Evolutionary conservation across 2,888 invertebrate genomes (phyloP).

Genomic region (Sycophila texana): DNA sequence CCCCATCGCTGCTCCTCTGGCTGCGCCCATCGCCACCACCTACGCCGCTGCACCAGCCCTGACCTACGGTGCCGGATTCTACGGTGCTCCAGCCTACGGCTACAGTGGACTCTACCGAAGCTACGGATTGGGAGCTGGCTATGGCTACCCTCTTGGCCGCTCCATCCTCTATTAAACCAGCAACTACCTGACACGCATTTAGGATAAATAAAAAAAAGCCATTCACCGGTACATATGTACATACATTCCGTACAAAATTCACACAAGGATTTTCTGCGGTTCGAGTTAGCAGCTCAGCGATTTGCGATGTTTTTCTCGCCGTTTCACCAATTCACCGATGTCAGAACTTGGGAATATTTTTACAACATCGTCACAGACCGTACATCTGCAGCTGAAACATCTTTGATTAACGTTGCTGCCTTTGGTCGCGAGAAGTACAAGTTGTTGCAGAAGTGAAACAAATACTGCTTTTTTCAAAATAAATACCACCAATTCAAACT

Average conservation of each 20-base stretch:
- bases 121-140: background rate
- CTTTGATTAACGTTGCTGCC: no score
- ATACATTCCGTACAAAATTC: background rate
- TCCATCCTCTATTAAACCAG: background rate
- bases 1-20: background rate
- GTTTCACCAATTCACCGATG: no score
- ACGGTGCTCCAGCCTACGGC: conserved; percentile 10
- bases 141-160: background rate
- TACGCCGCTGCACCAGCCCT: background rate
- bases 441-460: no score
- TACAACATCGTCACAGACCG: no score
- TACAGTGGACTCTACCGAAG: background rate
- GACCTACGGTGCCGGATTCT: background rate
- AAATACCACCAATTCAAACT: no score
- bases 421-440: no score
- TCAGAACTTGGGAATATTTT: no score
- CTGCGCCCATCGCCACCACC: conserved; percentile 18
- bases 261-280: background rate
- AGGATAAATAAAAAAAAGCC: background rate
- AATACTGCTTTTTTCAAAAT: no score
- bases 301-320: no score
- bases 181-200: background rate
- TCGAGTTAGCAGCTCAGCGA: no score
- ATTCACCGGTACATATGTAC: background rate
- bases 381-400: no score